Conservation (phyloP, 1,140 invertebrate genomes). For the Macrocentrus cingulum region DNA sequence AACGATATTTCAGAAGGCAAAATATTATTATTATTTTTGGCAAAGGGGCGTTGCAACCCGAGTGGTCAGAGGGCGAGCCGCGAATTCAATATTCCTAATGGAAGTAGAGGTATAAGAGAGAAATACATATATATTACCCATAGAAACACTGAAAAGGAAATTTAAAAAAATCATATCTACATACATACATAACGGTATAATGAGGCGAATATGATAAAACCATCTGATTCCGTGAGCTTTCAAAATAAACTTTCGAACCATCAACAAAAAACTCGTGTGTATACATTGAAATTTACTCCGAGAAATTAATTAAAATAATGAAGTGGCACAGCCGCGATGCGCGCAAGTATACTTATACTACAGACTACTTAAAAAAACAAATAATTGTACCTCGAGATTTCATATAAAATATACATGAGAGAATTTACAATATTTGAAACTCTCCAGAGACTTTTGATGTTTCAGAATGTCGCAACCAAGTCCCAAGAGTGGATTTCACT, state of each 20-base stretch:
- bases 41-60: conserved; percentile 1
- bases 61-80: conserved; percentile 21
- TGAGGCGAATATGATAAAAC: not conserved
- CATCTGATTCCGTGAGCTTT: too few relatives aligned
- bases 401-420: conserved; percentile 41
- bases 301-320: conserved; percentile 46
- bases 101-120: conserved; percentile 32
- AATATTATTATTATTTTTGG: conserved; percentile 14
- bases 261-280: too few relatives aligned
- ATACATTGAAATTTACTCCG: too few relatives aligned
- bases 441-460: not conserved
- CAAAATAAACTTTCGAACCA: conserved; percentile 21
- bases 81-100: conserved; percentile 46
- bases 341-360: too few relatives aligned
- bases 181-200: too few relatives aligned
- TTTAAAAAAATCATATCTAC: too few relatives aligned
- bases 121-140: conserved; percentile 16
- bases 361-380: too few relatives aligned
- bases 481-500: conserved; percentile 21
- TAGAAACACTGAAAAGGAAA: not conserved
- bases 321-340: conserved; percentile 33
- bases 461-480: not conserved
- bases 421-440: conserved; percentile 34
- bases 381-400: too few relatives aligned
- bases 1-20: not conserved